These are phyloP conservation scores for Odontothrips loti DNA, from an alignment of 2,888 invertebrate species.

Conservation along the genomic window DNA sequence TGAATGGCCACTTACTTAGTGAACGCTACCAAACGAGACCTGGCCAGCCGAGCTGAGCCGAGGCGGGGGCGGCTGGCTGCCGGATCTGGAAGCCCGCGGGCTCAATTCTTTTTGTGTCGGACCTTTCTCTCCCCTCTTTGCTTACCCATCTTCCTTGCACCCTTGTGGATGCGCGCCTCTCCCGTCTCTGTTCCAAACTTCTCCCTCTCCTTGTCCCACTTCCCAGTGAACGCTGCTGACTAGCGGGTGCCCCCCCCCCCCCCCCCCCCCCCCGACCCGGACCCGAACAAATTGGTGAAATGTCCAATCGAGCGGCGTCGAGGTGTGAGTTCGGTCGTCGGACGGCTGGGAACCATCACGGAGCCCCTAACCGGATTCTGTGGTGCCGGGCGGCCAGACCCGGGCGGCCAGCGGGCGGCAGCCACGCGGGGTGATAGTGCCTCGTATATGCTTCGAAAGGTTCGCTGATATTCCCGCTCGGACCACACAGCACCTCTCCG, in stretches of 20 bases:
- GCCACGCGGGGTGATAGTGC: too few relatives aligned
- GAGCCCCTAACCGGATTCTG: neutral
- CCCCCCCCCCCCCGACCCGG: neutral
- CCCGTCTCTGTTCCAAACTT: too few relatives aligned
- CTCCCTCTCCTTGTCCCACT: neutral
- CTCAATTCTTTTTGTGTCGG: too few relatives aligned
- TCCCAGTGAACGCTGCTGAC: too few relatives aligned
- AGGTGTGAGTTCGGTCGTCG: neutral
- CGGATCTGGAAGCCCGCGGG: too few relatives aligned
- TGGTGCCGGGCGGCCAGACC: neutral
- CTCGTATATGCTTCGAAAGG: too few relatives aligned
- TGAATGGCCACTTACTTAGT: neutral
- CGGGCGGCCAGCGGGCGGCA: neutral
- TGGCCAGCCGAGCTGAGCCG: neutral
- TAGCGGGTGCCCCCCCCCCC: neutral
- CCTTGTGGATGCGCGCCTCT: too few relatives aligned
- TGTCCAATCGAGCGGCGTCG: neutral
- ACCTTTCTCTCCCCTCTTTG: neutral
- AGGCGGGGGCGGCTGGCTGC: neutral
- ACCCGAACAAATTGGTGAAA: conserved; percentile 15
- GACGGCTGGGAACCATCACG: neutral
- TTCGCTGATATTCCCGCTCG: too few relatives aligned
- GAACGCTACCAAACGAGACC: neutral
- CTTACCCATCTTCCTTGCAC: neutral
- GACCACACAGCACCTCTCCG: too few relatives aligned